These are phyloP conservation scores for Heliothis subflexa DNA, from an alignment of 1,140 invertebrate species.

Conservation along the genomic window DNA sequence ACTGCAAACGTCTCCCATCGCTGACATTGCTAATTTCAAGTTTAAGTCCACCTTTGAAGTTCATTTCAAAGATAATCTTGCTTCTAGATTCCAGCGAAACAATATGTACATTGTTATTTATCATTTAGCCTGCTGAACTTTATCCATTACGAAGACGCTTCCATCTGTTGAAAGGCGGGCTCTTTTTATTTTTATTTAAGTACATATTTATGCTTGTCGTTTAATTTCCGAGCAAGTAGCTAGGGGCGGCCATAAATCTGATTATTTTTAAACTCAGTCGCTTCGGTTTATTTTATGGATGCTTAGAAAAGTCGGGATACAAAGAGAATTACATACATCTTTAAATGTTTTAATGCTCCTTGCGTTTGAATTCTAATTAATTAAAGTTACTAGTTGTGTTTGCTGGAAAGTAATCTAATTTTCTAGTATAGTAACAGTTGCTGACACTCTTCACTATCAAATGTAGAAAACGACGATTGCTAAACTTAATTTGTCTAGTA, in stretches of 20 bases:
- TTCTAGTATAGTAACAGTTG: background rate
- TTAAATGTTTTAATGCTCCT: no score
- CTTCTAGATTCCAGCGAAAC: background rate
- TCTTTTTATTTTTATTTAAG: slow-evolving; percentile 46
- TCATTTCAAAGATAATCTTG: background rate
- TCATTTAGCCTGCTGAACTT: slow-evolving; percentile 4
- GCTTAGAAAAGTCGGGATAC: slow-evolving; percentile 51
- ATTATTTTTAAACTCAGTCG: slow-evolving; percentile 69
- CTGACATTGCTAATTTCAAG: background rate
- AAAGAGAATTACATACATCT: slow-evolving; percentile 25
- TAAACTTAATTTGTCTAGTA: background rate
- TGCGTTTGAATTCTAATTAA: no score
- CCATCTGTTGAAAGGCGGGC: slow-evolving; percentile 8
- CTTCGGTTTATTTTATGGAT: slow-evolving; percentile 55
- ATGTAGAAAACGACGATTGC: background rate
- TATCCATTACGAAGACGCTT: slow-evolving; percentile 1
- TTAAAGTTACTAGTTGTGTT: no score
- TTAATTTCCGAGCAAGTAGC: slow-evolving; percentile 54
- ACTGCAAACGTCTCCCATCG: background rate
- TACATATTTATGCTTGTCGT: slow-evolving; percentile 49
- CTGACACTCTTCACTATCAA: background rate
- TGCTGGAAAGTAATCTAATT: no score
- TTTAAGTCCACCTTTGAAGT: background rate
- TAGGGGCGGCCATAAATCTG: slow-evolving; percentile 60
- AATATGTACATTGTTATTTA: background rate